Base-by-base conservation (phyloP, 1,140 invertebrate species). In the Dolichoris vasculosae region DNA sequence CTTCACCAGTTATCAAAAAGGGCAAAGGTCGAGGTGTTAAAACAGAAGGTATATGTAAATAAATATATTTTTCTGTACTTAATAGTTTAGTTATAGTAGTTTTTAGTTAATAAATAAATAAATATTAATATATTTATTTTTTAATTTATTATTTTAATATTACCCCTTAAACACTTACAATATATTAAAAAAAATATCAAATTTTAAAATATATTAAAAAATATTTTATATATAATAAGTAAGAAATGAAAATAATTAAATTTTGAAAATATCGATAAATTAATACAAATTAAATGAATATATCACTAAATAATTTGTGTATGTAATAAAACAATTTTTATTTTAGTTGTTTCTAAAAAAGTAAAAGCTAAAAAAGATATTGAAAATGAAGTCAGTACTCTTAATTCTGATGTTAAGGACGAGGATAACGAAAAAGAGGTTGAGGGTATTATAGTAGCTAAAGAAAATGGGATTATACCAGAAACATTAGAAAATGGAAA, bases 331-430 rank as follows among this genome's bases (percentile, higher is more conserved):
- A 48, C 26, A 35, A 69, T 71, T 71, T 51, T n/a, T 46, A 0
- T 75, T 69, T 82, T 32, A 87, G 84, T 67, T 67, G 81, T 40
- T n/a, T 73, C 86, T 20, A 87, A 86, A 78, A 87, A 87, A 77
- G 82, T 82, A 8, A 83, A 48, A n/a, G 84, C 84, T 35, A 87
- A 87, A n/a, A 87, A 87, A 63, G 84, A 83, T 20, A 59, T 48
- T 20, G 83, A 84, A 40, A 82, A 71, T 63, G 85, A 86, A 17
- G 15, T 23, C 43, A 80, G 32, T 23, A 40, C 75, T 26, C 20
- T 51, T 23, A 82, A 83, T 30, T 64, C 63, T 13, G 87, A 87
- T 64, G 51, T 46, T 9, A 81, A 86, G 76, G 59, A 78, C 30
- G 84, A 87, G 26, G 75, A 81, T 51, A 83, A 79, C 20, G 32